Evolutionary conservation across 2,113 vertebrate genomes (phyloP), one percentile per base, ranked within the genome.

Genomic region (Atherinomorus stipes): DNA sequence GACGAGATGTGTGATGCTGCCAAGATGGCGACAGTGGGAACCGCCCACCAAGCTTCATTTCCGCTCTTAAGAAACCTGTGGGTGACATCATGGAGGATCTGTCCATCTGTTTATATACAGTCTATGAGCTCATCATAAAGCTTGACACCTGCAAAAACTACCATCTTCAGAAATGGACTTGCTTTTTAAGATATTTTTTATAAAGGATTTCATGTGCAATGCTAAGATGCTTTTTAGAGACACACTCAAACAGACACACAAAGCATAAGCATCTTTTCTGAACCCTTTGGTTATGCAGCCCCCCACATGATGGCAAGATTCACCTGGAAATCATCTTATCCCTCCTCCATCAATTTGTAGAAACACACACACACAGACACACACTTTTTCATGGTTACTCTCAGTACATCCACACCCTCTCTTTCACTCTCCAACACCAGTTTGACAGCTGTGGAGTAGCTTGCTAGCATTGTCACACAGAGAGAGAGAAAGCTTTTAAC

Each of bases 401-500:
- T 53, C 50, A 51, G 57, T 69, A 37, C 52, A 50, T 31, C 60
- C 53, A 23, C 45, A 67, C 58, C 45, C 57, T 67, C 71, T 60
- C 61, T 37, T 50, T 66, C 31, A 23, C 65, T 79, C 74, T 47
- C 65, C 37, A 54, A 74, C 85, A 76, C 81, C 2, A 45, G 59
- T 71, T n/a, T 76, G 79, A 85, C 90, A 89, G 82, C 84, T 79
- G 85, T 64, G 78, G 50, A 77, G 81, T 63, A 67, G 81, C 77
- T 86, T 72, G 70, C 71, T 84, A 65, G 63, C 19, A 7, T 67
- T 80, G 84, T 81, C 71, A 70, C 15, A 34, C 31, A n/a, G 10
- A 11, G 62, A 71, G 76, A 76, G 40, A 81, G 73, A 59, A 85
- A 80, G 87, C 87, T 90, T 89, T 91, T 85, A 90, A 81, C 85